phyloP scores from a whole-genome alignment of 2,797 vertebrate genomes.

The Sarcophilus harrisii region DNA sequence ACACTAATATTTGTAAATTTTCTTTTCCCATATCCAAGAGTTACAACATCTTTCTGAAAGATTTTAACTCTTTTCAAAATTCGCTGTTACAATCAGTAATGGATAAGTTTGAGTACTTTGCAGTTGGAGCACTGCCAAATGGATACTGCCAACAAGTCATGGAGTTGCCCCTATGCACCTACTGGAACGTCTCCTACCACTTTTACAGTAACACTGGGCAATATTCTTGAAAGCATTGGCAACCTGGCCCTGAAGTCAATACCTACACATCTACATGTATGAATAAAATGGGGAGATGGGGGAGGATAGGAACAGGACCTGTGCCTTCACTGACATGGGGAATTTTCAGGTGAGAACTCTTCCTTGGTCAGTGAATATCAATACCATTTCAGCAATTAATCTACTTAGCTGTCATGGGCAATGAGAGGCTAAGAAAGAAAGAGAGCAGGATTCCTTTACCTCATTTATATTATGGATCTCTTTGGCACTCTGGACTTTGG shows the following conservation, averaged over 20 bases:
- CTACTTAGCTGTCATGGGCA: background rate
- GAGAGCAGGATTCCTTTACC: background rate
- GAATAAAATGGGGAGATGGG: no score
- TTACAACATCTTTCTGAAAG: background rate
- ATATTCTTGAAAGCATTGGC: background rate
- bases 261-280: background rate
- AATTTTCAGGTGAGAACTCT: no score
- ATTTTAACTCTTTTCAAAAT: background rate
- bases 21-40: background rate
- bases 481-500: background rate
- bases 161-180: background rate
- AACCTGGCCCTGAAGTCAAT: background rate
- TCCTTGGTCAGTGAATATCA: background rate
- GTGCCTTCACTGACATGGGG: no score
- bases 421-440: background rate
- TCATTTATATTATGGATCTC: background rate
- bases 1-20: background rate
- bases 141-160: background rate
- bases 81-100: background rate
- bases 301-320: background rate
- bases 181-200: background rate
- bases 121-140: background rate
- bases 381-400: background rate
- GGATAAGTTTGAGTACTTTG: background rate
- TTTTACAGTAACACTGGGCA: background rate